These are phyloP conservation scores for Peromyscus aztecus DNA, from an alignment of 2,797 vertebrate species.

Conservation along the genomic window DNA sequence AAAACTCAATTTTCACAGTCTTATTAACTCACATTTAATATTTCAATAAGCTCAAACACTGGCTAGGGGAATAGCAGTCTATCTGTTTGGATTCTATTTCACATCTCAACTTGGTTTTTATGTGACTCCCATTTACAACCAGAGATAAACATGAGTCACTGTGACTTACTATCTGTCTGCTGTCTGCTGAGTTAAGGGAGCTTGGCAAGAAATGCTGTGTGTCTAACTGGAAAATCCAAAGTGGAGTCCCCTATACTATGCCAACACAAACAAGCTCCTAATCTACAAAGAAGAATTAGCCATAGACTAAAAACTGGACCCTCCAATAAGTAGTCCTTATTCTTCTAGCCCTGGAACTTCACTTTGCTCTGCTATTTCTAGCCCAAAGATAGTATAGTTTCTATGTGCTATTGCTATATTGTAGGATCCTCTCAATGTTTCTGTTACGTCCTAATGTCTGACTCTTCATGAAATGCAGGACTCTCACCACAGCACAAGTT, in stretches of 20 bases:
- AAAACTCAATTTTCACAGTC: slow-evolving; percentile 39
- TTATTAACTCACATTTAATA: slow-evolving; percentile 15
- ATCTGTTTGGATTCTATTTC: slow-evolving; percentile 14
- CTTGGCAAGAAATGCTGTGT: slow-evolving; percentile 38
- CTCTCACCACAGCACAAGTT: not conserved
- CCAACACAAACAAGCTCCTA: slow-evolving; percentile 15
- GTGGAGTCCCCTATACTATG: not conserved
- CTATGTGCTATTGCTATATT: not conserved
- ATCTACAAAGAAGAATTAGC: slow-evolving; percentile 21
- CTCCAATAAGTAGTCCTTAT: slow-evolving; percentile 37
- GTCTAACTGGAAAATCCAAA: slow-evolving; percentile 56
- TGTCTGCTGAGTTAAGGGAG: not conserved
- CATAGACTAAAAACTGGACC: not conserved
- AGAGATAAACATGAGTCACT: slow-evolving; percentile 23
- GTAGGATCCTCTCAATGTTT: not conserved
- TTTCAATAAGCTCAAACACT: slow-evolving; percentile 46
- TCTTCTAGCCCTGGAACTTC: not conserved
- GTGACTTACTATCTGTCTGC: slow-evolving; percentile 34
- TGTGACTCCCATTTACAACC: not conserved
- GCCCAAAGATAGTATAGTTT: not conserved
- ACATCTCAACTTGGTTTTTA: slow-evolving; percentile 50
- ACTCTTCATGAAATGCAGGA: not conserved
- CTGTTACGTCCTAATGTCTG: not conserved
- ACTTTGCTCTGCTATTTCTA: slow-evolving; percentile 9
- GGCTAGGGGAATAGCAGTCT: not conserved